Percentiles rank a stretch among this genome's conserved stretches.
Evolutionary conservation across 2,797 vertebrate species (phyloP).

Genomic region (Chanos chanos): DNA sequence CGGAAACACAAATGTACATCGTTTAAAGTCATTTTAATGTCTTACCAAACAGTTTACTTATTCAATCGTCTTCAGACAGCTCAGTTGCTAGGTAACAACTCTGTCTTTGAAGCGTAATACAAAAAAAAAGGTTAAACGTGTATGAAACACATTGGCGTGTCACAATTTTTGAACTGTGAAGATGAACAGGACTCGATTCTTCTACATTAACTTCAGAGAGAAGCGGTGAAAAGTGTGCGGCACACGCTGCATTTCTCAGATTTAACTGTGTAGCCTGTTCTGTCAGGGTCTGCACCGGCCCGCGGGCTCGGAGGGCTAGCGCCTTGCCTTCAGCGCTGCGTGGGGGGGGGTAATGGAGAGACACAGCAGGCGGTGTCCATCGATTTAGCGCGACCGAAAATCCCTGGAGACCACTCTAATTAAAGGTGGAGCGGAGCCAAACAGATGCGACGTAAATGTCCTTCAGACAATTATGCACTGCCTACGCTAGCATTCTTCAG

Average conservation of each 20-base stretch:
- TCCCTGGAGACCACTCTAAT: slow-evolving; percentile 29
- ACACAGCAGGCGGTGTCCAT: slow-evolving; percentile 2
- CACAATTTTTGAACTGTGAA: slow-evolving; percentile 16
- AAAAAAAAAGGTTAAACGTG: too few relatives aligned
- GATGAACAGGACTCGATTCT: slow-evolving; percentile 8
- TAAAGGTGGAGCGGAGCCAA: slow-evolving; percentile 31
- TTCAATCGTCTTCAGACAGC: slow-evolving; percentile 18
- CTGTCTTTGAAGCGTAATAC: slow-evolving; percentile 20
- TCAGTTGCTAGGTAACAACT: slow-evolving; percentile 49
- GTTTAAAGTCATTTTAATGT: slow-evolving; percentile 36
- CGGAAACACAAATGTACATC: slow-evolving; percentile 27
- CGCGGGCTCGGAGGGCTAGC: too few relatives aligned
- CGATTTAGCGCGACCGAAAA: slow-evolving; percentile 15
- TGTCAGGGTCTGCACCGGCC: too few relatives aligned
- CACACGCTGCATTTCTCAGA: neutral
- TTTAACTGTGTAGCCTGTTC: too few relatives aligned
- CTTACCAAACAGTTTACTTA: slow-evolving; percentile 8
- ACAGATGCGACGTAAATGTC: slow-evolving; percentile 32
- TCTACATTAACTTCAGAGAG: neutral
- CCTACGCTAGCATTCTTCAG: slow-evolving; percentile 5
- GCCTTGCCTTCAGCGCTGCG: neutral
- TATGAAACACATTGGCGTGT: slow-evolving; percentile 7
- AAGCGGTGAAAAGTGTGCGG: neutral
- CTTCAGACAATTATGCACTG: slow-evolving; percentile 23
- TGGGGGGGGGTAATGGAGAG: neutral